A percentile compares a stretch with the other conserved stretches of the same genome.
phyloP scores from a whole-genome alignment of 2,888 invertebrate species.

The Cephonodes hylas region DNA sequence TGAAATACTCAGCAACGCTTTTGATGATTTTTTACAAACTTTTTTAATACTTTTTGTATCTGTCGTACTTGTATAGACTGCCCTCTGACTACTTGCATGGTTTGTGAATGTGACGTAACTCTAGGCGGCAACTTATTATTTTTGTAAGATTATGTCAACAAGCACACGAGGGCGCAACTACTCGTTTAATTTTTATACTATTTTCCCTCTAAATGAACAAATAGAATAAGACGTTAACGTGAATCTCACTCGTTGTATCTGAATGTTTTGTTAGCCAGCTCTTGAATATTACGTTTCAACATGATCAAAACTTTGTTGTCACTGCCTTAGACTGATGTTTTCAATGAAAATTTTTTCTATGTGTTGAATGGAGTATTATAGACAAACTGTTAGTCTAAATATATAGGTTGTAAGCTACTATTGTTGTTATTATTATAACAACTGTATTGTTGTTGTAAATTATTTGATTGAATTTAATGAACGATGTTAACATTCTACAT shows the following conservation, averaged over 20 bases:
- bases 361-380: slow-evolving; percentile 63
- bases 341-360: slow-evolving; percentile 65
- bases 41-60: slow-evolving; percentile 13
- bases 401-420: slow-evolving; percentile 56
- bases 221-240: slow-evolving; percentile 14
- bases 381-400: slow-evolving; percentile 56
- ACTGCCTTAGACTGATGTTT: slow-evolving; percentile 80
- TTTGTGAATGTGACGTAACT: neutral
- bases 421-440: slow-evolving; percentile 71
- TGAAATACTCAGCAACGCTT: slow-evolving; percentile 12
- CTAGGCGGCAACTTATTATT: neutral
- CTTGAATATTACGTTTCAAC: slow-evolving; percentile 35
- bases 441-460: slow-evolving; percentile 72
- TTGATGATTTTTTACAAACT: slow-evolving; percentile 18
- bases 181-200: slow-evolving; percentile 1
- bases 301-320: slow-evolving; percentile 65
- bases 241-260: slow-evolving; percentile 25
- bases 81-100: neutral
- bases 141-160: neutral
- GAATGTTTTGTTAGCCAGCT: slow-evolving; percentile 20
- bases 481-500: slow-evolving; percentile 58
- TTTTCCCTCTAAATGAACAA: slow-evolving; percentile 6
- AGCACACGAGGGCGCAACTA: neutral
- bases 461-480: slow-evolving; percentile 73
- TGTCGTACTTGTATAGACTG: neutral